phyloP scores from a whole-genome alignment of 2,113 vertebrate species.

The Cichladusa arquata region DNA sequence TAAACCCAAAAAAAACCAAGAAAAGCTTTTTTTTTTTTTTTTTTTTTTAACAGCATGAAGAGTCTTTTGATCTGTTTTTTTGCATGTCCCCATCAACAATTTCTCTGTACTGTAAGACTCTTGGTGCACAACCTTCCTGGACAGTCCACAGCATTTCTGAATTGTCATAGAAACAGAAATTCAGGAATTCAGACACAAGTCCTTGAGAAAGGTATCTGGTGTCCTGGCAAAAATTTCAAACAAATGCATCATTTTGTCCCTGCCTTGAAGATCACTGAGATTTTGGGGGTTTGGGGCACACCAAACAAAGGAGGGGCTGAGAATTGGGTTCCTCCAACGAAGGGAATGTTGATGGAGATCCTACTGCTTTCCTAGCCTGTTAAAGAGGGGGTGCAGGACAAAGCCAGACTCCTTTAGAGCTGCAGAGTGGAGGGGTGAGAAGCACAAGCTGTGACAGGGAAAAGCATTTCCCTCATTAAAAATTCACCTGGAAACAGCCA shows the following conservation, averaged over 20 bases:
- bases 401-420: background rate
- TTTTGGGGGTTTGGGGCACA: background rate
- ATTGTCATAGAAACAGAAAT: background rate
- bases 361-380: background rate
- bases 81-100: background rate
- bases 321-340: fast-evolving
- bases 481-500: background rate
- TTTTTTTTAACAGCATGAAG: background rate
- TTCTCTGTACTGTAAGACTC: background rate
- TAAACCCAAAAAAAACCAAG: background rate
- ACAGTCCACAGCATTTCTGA: background rate
- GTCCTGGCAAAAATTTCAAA: background rate
- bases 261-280: background rate
- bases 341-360: background rate
- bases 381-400: background rate
- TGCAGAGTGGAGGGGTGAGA: background rate
- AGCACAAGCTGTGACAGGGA: background rate
- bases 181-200: background rate
- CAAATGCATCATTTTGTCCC: background rate
- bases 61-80: background rate
- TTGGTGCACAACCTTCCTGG: background rate
- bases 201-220: background rate
- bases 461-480: background rate
- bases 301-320: background rate
- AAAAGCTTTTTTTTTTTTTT: background rate